Evolutionary conservation across 2,113 vertebrate genomes (phyloP).

Genomic region (Vireo altiloquus): DNA sequence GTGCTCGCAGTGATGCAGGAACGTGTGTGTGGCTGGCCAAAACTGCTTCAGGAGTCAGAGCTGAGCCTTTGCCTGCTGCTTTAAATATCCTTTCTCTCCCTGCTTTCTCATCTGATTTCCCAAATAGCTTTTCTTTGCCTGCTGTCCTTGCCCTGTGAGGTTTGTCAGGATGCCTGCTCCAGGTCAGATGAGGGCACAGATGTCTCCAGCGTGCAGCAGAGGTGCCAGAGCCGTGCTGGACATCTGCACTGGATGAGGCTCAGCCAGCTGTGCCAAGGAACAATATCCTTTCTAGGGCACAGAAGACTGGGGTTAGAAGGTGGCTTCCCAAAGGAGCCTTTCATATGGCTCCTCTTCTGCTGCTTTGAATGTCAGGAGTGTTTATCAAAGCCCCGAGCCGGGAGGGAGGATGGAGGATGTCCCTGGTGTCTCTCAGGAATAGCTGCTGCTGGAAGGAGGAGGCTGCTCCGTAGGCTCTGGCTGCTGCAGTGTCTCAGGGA

Average conservation of each 20-base stretch:
- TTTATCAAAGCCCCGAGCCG: neutral
- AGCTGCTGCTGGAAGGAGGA: neutral
- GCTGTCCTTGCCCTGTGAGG: neutral
- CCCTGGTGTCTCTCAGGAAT: neutral
- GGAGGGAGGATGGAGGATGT: neutral
- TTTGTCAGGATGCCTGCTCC: neutral
- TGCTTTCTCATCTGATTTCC: neutral
- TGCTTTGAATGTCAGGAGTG: neutral
- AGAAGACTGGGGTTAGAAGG: neutral
- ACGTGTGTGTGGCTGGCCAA: neutral
- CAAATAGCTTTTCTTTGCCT: neutral
- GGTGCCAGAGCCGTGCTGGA: neutral
- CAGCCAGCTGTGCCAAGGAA: conserved; percentile 10
- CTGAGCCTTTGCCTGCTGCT: neutral
- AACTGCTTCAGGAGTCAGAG: neutral
- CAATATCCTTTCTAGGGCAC: neutral
- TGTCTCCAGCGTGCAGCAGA: neutral
- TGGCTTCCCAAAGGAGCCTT: conserved; percentile 18
- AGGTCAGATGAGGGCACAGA: neutral
- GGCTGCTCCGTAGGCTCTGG: neutral
- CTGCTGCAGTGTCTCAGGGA: neutral
- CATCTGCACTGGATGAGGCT: neutral
- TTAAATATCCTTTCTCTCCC: neutral
- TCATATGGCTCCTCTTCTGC: neutral
- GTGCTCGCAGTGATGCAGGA: neutral